Evolutionary conservation across 1,140 invertebrate genomes (phyloP).

Genomic region (Eubasilissa regina): DNA sequence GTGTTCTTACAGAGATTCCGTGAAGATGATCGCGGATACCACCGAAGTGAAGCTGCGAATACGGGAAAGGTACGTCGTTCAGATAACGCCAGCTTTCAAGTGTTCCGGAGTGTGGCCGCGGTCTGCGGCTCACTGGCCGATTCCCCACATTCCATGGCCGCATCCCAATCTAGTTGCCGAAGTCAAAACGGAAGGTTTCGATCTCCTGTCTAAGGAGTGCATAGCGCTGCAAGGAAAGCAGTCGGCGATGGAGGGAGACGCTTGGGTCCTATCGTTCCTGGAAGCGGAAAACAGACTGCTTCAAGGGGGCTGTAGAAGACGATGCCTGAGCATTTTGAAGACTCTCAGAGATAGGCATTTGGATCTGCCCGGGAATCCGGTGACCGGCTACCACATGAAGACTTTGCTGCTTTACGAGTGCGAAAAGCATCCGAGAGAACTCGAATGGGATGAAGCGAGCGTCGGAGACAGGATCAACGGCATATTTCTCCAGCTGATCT

Average conservation of each 20-base stretch:
- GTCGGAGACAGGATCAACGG: slow-evolving; percentile 97
- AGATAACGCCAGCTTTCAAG: slow-evolving; percentile 94
- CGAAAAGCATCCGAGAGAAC: slow-evolving; percentile 96
- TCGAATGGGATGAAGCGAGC: slow-evolving; percentile 96
- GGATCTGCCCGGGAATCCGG: slow-evolving; percentile 93
- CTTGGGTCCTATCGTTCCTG: slow-evolving; percentile 95
- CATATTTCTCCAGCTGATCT: slow-evolving; percentile 96
- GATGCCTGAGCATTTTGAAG: slow-evolving; percentile 94
- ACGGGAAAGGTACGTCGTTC: slow-evolving; percentile 88
- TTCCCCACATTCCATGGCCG: slow-evolving; percentile 93
- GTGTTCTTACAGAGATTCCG: slow-evolving; percentile 89
- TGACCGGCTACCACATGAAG: slow-evolving; percentile 96
- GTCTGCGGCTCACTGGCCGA: slow-evolving; percentile 95
- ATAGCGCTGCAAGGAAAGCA: slow-evolving; percentile 91
- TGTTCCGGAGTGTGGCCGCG: slow-evolving; percentile 96
- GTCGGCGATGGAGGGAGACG: slow-evolving; percentile 97
- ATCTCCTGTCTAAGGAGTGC: slow-evolving; percentile 94
- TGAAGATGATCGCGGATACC: slow-evolving; percentile 94
- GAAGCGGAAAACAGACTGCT: slow-evolving; percentile 95
- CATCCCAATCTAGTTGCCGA: slow-evolving; percentile 95
- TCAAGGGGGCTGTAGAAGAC: slow-evolving; percentile 88
- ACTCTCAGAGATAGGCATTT: slow-evolving; percentile 95
- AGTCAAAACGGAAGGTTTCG: slow-evolving; percentile 98
- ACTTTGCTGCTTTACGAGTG: slow-evolving; percentile 96
- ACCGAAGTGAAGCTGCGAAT: slow-evolving; percentile 90